Evolutionary conservation across 2,888 invertebrate species (phyloP).

Genomic region (Acronicta alni): DNA sequence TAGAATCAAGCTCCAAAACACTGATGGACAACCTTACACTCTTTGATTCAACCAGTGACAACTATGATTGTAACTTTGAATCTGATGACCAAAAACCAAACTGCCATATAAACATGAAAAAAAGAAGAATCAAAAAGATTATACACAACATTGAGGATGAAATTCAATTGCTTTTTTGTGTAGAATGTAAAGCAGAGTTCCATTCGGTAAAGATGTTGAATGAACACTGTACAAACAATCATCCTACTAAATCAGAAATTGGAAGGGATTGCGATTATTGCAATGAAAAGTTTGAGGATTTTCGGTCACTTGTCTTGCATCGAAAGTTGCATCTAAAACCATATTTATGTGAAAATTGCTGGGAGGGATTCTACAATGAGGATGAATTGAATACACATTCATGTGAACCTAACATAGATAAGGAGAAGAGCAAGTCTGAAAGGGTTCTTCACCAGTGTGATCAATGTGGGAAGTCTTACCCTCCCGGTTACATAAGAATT

Average conservation of each 20-base stretch:
- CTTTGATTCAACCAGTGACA: slow-evolving; percentile 66
- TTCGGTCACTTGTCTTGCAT: slow-evolving; percentile 79
- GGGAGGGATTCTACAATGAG: slow-evolving; percentile 79
- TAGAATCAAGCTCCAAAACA: slow-evolving; percentile 76
- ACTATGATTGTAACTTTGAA: slow-evolving; percentile 71
- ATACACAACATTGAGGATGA: slow-evolving; percentile 57
- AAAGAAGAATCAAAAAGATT: slow-evolving; percentile 53
- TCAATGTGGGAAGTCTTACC: slow-evolving; percentile 86
- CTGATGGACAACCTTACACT: slow-evolving; percentile 64
- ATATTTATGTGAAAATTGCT: slow-evolving; percentile 82
- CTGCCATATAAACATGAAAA: slow-evolving; percentile 55
- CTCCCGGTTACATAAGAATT: slow-evolving; percentile 82
- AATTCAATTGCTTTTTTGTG: slow-evolving; percentile 73
- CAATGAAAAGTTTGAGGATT: slow-evolving; percentile 84
- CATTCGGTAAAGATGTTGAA: slow-evolving; percentile 67
- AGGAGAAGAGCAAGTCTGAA: slow-evolving; percentile 71
- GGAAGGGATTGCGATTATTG: slow-evolving; percentile 85
- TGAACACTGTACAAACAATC: slow-evolving; percentile 77
- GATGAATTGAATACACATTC: slow-evolving; percentile 71
- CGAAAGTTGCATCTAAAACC: slow-evolving; percentile 82
- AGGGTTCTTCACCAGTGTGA: slow-evolving; percentile 79
- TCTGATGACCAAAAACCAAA: slow-evolving; percentile 67
- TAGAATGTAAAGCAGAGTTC: slow-evolving; percentile 81
- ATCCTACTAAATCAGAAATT: slow-evolving; percentile 70
- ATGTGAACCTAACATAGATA: slow-evolving; percentile 74